Evolutionary conservation across 2,797 vertebrate species (phyloP).

Genomic region (Miichthys miiuy): DNA sequence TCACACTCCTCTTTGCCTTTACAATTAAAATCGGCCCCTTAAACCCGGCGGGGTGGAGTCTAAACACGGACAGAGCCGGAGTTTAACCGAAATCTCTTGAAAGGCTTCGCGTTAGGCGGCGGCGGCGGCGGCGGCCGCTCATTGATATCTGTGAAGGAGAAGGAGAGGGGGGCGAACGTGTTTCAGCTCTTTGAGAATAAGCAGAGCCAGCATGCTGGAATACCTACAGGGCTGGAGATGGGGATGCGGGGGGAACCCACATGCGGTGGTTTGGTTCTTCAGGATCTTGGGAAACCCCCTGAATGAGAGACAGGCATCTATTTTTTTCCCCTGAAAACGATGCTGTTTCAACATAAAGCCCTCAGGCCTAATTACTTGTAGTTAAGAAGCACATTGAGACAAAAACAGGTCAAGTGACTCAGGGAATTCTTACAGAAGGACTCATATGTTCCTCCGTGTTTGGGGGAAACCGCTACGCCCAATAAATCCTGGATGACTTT

Average conservation of each 20-base stretch:
- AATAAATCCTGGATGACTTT: slow-evolving; percentile 58
- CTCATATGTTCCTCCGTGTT: slow-evolving; percentile 59
- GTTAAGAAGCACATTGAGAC: slow-evolving; percentile 29
- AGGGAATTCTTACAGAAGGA: slow-evolving; percentile 62
- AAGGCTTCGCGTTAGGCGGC: slow-evolving; percentile 62
- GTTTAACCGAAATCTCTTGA: slow-evolving; percentile 77
- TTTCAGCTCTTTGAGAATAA: slow-evolving; percentile 76
- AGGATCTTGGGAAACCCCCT: slow-evolving; percentile 65
- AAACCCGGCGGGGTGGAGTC: slow-evolving; percentile 74
- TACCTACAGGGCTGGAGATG: slow-evolving; percentile 63
- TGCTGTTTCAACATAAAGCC: slow-evolving; percentile 38
- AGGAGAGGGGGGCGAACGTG: slow-evolving; percentile 35
- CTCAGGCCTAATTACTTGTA: slow-evolving; percentile 51
- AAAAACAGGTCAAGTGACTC: slow-evolving; percentile 63
- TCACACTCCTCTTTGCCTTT: slow-evolving; percentile 66
- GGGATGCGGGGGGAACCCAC: slow-evolving; percentile 62
- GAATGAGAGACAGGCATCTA: slow-evolving; percentile 23
- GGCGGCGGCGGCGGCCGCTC: slow-evolving; percentile 49
- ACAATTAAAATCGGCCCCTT: slow-evolving; percentile 78
- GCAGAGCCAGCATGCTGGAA: slow-evolving; percentile 73
- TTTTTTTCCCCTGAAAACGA: slow-evolving; percentile 33
- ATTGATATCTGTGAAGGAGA: slow-evolving; percentile 63
- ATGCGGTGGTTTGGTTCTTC: slow-evolving; percentile 68
- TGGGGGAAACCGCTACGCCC: slow-evolving; percentile 50
- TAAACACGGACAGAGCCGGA: slow-evolving; percentile 69